Evolutionary conservation across 2,113 vertebrate species (phyloP), one percentile per base, ranked within the genome.

Genomic region (Onychostruthus taczanowskii): DNA sequence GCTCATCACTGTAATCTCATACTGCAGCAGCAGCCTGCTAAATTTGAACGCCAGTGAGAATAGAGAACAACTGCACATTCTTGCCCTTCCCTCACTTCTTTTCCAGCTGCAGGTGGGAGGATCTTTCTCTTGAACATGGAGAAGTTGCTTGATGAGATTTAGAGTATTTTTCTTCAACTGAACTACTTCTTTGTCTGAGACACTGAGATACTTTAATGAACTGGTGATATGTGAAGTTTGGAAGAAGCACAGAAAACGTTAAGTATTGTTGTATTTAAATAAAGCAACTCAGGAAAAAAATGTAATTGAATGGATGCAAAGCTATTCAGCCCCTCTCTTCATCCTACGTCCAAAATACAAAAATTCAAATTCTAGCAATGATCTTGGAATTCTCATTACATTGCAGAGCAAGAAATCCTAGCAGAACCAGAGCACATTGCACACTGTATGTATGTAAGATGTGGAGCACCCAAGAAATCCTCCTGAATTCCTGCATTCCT

Each of bases 101-200:
- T 77, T 92, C 35, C 87, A 95, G 94, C 79, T 96, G 94, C 80
- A 96, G 82, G 79, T 86, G 88, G 75, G 76, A 93, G 68, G 68
- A 88, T 86, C 79, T 93, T 96, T 96, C 53, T 67, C 24, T 80
- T 81, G 35, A 15, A n/a, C 64, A 80, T 6, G 7, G 67, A 91
- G 61, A 93, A 90, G n/a, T 69, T 83, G 27, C 61, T 69, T 92
- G 47, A 84, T 52, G 56, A 79, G 46, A 56, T 81, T 12, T 92
- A 39, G 47, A 56, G 75, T 80, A 11, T 91, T 82, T 93, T 67
- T 58, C 52, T 89, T 89, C 35, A 56, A 35, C 23, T 86, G 87
- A 88, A 82, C 41, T 66, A 43, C 21, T 82, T 74, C 64, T 92
- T 88, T 95, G 37, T 82, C 44, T 90, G 59, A 91, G 35, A 90